Base-by-base conservation (phyloP, 2,113 vertebrate genomes). In the Epinephelus moara region DNA sequence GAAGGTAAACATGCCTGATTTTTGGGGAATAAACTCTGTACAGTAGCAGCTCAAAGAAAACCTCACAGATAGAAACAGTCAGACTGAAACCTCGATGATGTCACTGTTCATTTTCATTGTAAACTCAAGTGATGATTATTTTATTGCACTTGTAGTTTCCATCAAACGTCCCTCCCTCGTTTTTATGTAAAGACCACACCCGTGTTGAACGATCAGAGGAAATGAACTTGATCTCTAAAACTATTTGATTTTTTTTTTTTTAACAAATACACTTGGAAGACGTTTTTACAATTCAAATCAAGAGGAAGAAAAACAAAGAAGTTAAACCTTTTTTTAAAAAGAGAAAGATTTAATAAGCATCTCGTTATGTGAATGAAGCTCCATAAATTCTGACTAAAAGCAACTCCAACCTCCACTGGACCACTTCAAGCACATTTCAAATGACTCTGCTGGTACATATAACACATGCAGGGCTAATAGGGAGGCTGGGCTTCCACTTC, bases 401-500 rank as follows among this genome's bases (percentile, higher is more conserved):
- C 84, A 80, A 86, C 81, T 83, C 84, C 86, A 78, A 71, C 81
- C 40, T 87, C 81, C 33, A 69, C 81, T 79, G 88, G 86, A 92
- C 84, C 87, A 80, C 93, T 93, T 93, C 80, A 91, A 93, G 91
- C 84, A 60, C 47, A 87, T 90, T 89, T 86, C 59, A 80, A 88
- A 93, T 87, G 69, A 91, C 89, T 93, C 82, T 78, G 80, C 89
- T 45, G 88, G 79, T 85, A 70, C 72, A 80, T 90, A 75, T 74
- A 94, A 91, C 87, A 75, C 85, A 89, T 85, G 76, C 82, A 86
- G 73, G 70, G 60, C 89, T 94, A 91, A 93, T 91, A 85, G 88
- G 74, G 78, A 91, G 87, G 87, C 86, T 90, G 88, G 92, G 91
- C 93, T 77, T 84, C 75, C 62, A 95, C 93, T 94, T 95, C 94